Base-by-base conservation (phyloP, 2,888 invertebrate species). In the Acleris emargana region DNA sequence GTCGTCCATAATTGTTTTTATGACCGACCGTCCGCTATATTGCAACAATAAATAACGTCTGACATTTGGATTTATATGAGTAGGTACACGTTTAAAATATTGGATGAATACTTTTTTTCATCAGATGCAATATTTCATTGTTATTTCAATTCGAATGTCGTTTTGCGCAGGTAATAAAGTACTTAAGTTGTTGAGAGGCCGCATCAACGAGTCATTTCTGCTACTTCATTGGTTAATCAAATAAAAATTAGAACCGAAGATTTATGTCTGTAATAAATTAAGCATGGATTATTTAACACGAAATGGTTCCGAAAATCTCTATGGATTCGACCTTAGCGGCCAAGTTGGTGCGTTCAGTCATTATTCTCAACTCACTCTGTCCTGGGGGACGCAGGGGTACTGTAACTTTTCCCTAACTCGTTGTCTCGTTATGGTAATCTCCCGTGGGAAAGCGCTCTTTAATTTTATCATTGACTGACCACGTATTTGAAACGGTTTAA, bases 351-450 rank as follows among this genome's bases (percentile, higher is more conserved):
- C 75, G 75, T 79, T 79, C 75, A 58, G 77, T 84, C 80, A 84
- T 84, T 84, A 83, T 82, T 81, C 79, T 80, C 77, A 71, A 75
- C 71, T 80, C 76, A 69, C 70, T 69, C 68, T 64, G 63, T 75
- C 80, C 71, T 73, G 18, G 20, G 76, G 77, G 81, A 74, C 75
- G 77, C 70, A 70, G 73, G 72, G 77, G 75, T 76, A 75, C 76
- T 73, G 73, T 72, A 86, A 85, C 82, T 86, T 84, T 82, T 77
- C 75, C 75, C 73, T 76, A 82, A 83, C 84, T 84, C 78, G 76
- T 80, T 79, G 79, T 79, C 78, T 82, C 80, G 77, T 83, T 84
- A 84, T 80, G 82, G 75, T 80, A 84, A 82, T 81, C 80, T 76
- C 80, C 72, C 72, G 67, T 60, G 78, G 76, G 78, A 76, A 67